phyloP scores from a whole-genome alignment of 2,888 invertebrate species.

The Melipona bicolor region DNA sequence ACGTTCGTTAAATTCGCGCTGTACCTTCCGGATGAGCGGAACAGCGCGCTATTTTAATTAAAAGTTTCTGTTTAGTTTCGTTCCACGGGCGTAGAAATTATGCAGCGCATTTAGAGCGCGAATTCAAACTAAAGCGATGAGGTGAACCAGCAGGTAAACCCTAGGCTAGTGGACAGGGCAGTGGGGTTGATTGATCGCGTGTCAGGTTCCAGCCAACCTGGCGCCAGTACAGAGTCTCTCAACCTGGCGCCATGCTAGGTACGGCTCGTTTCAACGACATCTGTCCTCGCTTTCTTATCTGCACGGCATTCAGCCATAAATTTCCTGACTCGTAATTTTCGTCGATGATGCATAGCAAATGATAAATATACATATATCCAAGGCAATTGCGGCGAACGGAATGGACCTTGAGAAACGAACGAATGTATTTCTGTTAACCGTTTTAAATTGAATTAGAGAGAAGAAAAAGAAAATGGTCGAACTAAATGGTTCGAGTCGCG shows the following conservation, averaged over 20 bases:
- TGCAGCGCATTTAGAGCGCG: conserved; percentile 52
- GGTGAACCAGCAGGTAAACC: conserved; percentile 66
- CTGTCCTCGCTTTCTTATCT: conserved; percentile 35
- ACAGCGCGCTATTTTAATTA: conserved; percentile 57
- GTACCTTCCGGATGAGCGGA: conserved; percentile 33
- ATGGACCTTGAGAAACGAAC: conserved; percentile 4
- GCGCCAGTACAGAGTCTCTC: conserved; percentile 81
- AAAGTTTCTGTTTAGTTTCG: conserved; percentile 49
- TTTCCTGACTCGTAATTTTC: conserved; percentile 33
- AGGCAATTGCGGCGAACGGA: not conserved
- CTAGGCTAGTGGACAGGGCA: conserved; percentile 69
- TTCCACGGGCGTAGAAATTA: conserved; percentile 41
- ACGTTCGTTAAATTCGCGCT: conserved; percentile 50
- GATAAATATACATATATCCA: conserved; percentile 1
- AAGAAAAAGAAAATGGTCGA: too few species aligned
- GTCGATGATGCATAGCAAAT: conserved; percentile 9
- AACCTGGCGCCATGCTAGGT: conserved; percentile 65
- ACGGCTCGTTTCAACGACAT: conserved; percentile 1
- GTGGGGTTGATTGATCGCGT: conserved; percentile 83
- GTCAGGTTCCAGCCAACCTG: conserved; percentile 83
- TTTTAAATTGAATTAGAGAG: too few species aligned
- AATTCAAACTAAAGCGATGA: conserved; percentile 67
- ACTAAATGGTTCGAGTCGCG: too few species aligned
- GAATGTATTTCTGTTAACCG: not conserved
- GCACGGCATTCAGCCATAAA: conserved; percentile 45